These are phyloP conservation scores for Halichondria panicea DNA, from an alignment of 37 sponge, comb jelly and placozoan genomes.

Conservation along the genomic window DNA sequence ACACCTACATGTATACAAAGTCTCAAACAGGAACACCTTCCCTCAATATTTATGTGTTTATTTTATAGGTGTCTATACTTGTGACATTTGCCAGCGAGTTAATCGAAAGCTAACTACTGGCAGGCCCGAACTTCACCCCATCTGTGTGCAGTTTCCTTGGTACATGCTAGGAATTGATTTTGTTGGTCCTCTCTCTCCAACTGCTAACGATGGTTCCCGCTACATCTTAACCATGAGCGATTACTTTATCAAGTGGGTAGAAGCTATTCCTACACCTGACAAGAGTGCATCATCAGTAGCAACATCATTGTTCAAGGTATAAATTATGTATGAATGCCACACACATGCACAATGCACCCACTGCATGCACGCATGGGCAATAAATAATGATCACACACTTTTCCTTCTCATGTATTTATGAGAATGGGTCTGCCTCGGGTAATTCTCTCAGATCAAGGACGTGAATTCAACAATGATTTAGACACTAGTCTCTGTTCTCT, in stretches of 20 bases:
- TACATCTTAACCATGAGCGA: conserved; percentile 63
- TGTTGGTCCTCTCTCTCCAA: conserved; percentile 45
- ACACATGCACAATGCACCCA: neutral
- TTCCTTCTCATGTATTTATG: conserved; percentile 57
- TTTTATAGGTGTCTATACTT: too few relatives aligned
- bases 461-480: conserved; percentile 57
- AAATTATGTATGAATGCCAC: neutral
- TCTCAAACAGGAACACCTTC: too few relatives aligned
- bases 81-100: conserved; percentile 61
- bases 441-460: conserved; percentile 51
- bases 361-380: neutral
- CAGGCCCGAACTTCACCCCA: conserved; percentile 52
- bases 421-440: conserved; percentile 57
- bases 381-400: neutral
- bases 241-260: conserved; percentile 75
- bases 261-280: conserved; percentile 43
- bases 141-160: conserved; percentile 60
- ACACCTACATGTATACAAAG: too few relatives aligned
- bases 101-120: conserved; percentile 54
- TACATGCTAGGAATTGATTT: conserved; percentile 73
- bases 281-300: conserved; percentile 52
- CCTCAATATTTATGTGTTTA: too few relatives aligned
- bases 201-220: conserved; percentile 22
- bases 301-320: conserved; percentile 52
- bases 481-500: conserved; percentile 17